Evolutionary conservation across 1,140 invertebrate species (phyloP).

Genomic region (Ceratosolen solmsi): DNA sequence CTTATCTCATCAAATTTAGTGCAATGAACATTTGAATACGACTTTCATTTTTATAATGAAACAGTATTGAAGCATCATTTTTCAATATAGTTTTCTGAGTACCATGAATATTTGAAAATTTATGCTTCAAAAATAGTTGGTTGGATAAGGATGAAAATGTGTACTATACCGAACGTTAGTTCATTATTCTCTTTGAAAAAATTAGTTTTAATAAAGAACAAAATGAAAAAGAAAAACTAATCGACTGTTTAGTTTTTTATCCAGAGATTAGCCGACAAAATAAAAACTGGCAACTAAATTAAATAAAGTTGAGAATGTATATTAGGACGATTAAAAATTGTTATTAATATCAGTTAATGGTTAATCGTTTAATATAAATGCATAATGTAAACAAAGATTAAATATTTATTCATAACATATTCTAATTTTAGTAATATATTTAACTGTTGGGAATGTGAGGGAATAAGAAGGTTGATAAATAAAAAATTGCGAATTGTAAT

Average conservation of each 20-base stretch:
- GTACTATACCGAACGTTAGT: constrained; percentile 21
- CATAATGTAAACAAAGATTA: constrained; percentile 63
- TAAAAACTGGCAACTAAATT: constrained; percentile 50
- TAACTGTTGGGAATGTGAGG: constrained; percentile 46
- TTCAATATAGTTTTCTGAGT: background rate
- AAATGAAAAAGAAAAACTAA: constrained; percentile 27
- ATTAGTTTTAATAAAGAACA: constrained; percentile 40
- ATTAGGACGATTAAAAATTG: constrained; percentile 53
- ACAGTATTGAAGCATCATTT: background rate
- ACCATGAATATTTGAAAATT: background rate
- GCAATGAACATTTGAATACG: constrained; percentile 23
- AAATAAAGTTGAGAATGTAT: constrained; percentile 45
- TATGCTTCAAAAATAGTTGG: background rate
- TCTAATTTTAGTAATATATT: constrained; percentile 56
- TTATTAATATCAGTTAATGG: constrained; percentile 60
- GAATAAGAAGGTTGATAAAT: constrained; percentile 32
- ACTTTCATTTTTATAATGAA: constrained; percentile 26
- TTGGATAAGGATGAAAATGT: background rate
- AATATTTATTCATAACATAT: constrained; percentile 65
- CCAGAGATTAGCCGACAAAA: constrained; percentile 44
- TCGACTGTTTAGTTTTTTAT: constrained; percentile 27
- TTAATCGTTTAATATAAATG: constrained; percentile 59
- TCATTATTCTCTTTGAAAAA: constrained; percentile 42
- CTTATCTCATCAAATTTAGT: constrained; percentile 31
- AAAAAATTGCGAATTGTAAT: constrained; percentile 49